Conservation (phyloP, 2,888 invertebrate species). For the Microctonus hyperodae region DNA sequence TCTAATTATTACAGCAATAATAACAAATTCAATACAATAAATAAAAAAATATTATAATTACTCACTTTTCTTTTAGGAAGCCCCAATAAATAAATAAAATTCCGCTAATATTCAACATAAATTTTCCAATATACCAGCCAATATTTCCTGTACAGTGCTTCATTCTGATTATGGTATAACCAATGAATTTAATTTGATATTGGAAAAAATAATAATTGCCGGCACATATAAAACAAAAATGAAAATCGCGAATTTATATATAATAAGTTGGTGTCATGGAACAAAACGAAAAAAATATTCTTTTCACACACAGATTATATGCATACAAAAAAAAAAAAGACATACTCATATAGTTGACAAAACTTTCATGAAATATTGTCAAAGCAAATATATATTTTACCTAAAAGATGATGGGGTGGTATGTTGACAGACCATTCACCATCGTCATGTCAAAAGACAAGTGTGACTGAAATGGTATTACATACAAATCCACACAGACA, state of each 20-base stretch:
- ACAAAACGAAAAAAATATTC: too few species aligned
- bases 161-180: slow-evolving; percentile 41
- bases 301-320: background rate
- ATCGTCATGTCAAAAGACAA: background rate
- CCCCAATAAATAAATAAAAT: slow-evolving; percentile 51
- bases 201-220: too few species aligned
- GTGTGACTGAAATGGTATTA: background rate
- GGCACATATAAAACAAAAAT: background rate
- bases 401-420: background rate
- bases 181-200: background rate
- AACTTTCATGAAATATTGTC: background rate
- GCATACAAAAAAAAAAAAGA: too few species aligned
- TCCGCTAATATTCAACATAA: slow-evolving; percentile 52
- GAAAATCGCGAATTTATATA: background rate
- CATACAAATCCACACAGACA: background rate
- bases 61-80: slow-evolving; percentile 52
- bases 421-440: slow-evolving; percentile 16
- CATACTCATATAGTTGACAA: background rate
- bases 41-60: slow-evolving; percentile 21
- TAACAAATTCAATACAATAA: background rate
- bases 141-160: slow-evolving; percentile 49
- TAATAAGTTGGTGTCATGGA: too few species aligned
- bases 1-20: slow-evolving; percentile 7
- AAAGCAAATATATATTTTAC: background rate
- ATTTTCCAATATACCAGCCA: slow-evolving; percentile 55